Evolutionary conservation across 2,888 invertebrate species (phyloP).

Genomic region (Biston betularia): DNA sequence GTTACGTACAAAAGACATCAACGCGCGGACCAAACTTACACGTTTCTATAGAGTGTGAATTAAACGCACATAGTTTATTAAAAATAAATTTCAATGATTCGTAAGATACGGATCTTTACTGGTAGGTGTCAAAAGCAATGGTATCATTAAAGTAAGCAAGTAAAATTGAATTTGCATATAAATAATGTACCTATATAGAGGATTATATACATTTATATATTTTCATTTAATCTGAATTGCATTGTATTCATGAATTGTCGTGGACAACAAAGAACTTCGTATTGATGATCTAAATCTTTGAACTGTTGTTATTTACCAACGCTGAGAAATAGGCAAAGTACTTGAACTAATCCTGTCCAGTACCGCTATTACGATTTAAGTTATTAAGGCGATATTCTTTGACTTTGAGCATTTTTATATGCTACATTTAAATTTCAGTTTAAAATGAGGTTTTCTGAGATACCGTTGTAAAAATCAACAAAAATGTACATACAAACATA

Average conservation of each 20-base stretch:
- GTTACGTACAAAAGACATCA: constrained; percentile 36
- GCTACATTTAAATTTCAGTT: too few species aligned
- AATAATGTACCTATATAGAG: background rate
- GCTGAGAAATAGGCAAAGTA: background rate
- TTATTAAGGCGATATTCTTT: too few species aligned
- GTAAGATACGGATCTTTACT: constrained; percentile 36
- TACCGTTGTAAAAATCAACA: too few species aligned
- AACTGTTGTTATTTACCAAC: constrained; percentile 6
- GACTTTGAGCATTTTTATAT: too few species aligned
- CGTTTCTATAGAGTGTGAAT: background rate
- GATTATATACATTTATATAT: too few species aligned
- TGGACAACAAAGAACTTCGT: constrained; percentile 18
- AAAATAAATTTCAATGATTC: background rate
- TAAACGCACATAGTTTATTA: background rate
- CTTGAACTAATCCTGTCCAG: constrained; percentile 4
- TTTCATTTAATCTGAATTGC: constrained; percentile 1
- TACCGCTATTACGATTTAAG: background rate
- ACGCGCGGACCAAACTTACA: constrained; percentile 27
- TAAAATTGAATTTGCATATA: constrained; percentile 9
- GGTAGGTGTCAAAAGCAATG: constrained; percentile 31
- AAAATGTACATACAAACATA: too few species aligned
- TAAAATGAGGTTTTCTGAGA: background rate
- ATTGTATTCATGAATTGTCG: background rate
- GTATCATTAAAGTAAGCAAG: constrained; percentile 26
- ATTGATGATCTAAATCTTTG: constrained; percentile 17